Base-by-base conservation (phyloP, 2,888 invertebrate species). In the Bombylius major region DNA sequence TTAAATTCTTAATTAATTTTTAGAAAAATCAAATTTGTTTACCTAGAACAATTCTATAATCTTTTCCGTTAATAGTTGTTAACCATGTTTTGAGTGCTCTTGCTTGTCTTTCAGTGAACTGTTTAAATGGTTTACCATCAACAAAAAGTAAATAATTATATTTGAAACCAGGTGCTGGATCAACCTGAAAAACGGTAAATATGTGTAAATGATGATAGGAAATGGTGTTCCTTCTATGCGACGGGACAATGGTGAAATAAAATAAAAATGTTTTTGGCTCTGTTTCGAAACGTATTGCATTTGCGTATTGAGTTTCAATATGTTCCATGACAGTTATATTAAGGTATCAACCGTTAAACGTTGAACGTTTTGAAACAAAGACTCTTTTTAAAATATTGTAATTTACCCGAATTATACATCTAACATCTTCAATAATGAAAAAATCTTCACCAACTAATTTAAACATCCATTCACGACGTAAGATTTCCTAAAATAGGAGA, bases 401-500 rank as follows among this genome's bases (percentile, higher is more conserved):
- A 57, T 54, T 59, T 56, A 63, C 74, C n/a, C 74, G 66, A 54
- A 75, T 68, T 45, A 73, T 71, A 57, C 75, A 75, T 9, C 71
- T 68, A 4, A 67, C 57, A 47, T 77, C 75, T 4, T 86, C 86
- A 47, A 91, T 78, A 47, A 76, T 77, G 69, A 94, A 89, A 9
- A 79, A 75, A 71, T 94, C 92, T 62, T 84, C 84, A 1, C 94
- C 94, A 0, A 94, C 93, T 50, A 94, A 71, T 65, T 89, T 88
- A 70, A 95, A 94, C 90, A 94, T 90, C 90, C 91, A 94, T 57
- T 94, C 92, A 59, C 82, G 78, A 14, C 84, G 77, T 12, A 85
- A 62, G 5, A 87, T 77, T 71, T 88, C 89, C 87, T 89, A 23
- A 23, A 23, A 23, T 23, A 23, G 23, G 23, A 23, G 23, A 23